Conservation (phyloP, 2,888 invertebrate species). For the Hermaeophaga mercurialis region DNA sequence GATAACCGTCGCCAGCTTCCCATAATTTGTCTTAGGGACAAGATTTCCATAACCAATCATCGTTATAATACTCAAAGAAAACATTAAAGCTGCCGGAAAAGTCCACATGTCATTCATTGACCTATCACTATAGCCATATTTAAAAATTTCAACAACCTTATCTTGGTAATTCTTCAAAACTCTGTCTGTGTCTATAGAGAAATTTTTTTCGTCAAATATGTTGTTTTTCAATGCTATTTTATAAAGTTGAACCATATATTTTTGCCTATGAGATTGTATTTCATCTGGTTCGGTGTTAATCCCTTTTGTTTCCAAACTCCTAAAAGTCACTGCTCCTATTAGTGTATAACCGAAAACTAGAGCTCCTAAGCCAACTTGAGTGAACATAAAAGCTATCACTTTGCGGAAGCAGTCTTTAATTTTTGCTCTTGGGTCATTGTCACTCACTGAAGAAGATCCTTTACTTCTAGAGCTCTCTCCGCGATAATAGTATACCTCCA, state of each 20-base stretch:
- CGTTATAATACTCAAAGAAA: conserved; percentile 84
- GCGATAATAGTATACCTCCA: conserved; percentile 22
- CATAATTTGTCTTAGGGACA: conserved; percentile 81
- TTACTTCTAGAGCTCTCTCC: conserved; percentile 45
- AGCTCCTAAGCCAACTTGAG: conserved; percentile 88
- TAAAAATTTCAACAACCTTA: conserved; percentile 68
- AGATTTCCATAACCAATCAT: conserved; percentile 93
- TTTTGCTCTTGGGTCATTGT: conserved; percentile 71
- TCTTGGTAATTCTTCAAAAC: conserved; percentile 71
- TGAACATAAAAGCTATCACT: conserved; percentile 89
- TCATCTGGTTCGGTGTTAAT: conserved; percentile 33
- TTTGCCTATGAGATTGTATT: conserved; percentile 56
- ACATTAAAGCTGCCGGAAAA: conserved; percentile 88
- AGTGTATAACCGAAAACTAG: conserved; percentile 86
- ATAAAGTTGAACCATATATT: conserved; percentile 72
- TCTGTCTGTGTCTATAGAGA: conserved; percentile 65
- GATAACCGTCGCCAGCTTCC: conserved; percentile 81
- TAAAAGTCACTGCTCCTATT: conserved; percentile 82
- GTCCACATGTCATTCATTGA: conserved; percentile 78
- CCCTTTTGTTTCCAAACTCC: conserved; percentile 70
- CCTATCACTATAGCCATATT: conserved; percentile 71
- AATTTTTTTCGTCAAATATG: conserved; percentile 70
- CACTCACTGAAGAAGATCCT: conserved; percentile 68
- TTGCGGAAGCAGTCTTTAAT: conserved; percentile 86
- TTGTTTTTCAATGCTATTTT: conserved; percentile 66